A percentile compares a stretch with the other conserved stretches of the same genome.
Conservation (phyloP, 2,888 invertebrate species). For the Thalpophila matura region DNA sequence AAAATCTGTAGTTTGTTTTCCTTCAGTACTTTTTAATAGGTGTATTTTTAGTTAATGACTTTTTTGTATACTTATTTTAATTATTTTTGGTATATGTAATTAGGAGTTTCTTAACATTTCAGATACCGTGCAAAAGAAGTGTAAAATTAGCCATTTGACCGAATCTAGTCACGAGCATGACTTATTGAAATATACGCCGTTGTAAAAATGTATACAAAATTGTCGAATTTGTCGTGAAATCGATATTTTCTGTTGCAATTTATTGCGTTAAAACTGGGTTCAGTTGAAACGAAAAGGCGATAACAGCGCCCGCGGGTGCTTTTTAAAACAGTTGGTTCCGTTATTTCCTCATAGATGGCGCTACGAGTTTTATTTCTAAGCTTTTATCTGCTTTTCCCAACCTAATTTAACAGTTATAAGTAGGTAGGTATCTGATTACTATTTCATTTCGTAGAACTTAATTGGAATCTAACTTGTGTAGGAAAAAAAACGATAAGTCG, state of each 20-base stretch:
- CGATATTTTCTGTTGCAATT: constrained; percentile 17
- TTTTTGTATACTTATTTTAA: neutral
- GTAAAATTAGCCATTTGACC: constrained; percentile 2
- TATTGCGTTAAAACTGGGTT: constrained; percentile 17
- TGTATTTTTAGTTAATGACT: neutral
- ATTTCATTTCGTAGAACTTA: no score
- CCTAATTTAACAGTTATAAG: neutral
- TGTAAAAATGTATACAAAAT: constrained; percentile 21
- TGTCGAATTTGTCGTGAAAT: constrained; percentile 29
- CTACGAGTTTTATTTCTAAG: constrained; percentile 39
- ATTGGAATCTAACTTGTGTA: no score
- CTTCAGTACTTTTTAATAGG: neutral
- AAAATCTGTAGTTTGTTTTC: neutral
- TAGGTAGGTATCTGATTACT: no score
- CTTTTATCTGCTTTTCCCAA: neutral
- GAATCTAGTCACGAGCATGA: constrained; percentile 26
- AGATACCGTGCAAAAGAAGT: neutral
- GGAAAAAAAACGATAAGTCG: no score
- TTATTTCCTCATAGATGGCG: constrained; percentile 72
- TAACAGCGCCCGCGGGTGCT: constrained; percentile 67
- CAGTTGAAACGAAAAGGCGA: constrained; percentile 36
- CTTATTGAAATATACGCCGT: constrained; percentile 19
- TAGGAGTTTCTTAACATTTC: neutral
- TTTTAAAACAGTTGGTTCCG: constrained; percentile 67
- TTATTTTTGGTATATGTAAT: no score